phyloP scores from a whole-genome alignment of 2,113 vertebrate species.

The Eretmodus cyanostictus region DNA sequence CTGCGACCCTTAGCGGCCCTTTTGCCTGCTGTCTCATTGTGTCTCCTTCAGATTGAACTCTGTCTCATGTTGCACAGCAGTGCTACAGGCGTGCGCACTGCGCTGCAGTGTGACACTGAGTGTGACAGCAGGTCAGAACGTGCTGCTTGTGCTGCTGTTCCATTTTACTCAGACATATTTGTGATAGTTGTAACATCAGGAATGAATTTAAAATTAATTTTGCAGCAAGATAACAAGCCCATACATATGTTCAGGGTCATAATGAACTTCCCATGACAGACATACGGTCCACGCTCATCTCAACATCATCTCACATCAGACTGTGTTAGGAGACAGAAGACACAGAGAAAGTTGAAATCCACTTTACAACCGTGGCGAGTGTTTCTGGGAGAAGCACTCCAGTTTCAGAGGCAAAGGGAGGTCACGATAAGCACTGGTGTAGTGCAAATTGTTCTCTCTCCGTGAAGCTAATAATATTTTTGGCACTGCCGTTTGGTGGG shows the following conservation, averaged over 20 bases:
- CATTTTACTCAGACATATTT: background rate
- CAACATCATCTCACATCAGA: background rate
- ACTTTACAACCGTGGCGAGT: background rate
- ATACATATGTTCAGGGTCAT: background rate
- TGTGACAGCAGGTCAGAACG: background rate
- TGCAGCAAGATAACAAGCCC: background rate
- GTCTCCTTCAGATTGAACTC: background rate
- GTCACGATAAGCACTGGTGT: background rate
- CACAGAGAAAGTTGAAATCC: background rate
- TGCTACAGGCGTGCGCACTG: fast-evolving
- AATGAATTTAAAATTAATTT: background rate
- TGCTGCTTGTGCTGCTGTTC: background rate
- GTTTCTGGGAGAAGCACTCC: background rate
- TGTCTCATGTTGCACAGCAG: background rate
- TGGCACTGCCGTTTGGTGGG: background rate
- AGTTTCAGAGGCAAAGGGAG: background rate
- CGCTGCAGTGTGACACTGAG: fast-evolving
- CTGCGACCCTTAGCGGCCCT: background rate
- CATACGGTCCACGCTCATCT: background rate
- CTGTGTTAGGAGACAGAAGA: background rate
- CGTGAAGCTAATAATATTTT: background rate
- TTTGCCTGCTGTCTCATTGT: background rate
- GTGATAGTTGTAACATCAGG: too few species aligned
- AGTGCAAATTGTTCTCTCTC: background rate
- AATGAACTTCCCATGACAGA: background rate